Conservation (phyloP, 2,113 vertebrate genomes). For the Catharus bicknelli region DNA sequence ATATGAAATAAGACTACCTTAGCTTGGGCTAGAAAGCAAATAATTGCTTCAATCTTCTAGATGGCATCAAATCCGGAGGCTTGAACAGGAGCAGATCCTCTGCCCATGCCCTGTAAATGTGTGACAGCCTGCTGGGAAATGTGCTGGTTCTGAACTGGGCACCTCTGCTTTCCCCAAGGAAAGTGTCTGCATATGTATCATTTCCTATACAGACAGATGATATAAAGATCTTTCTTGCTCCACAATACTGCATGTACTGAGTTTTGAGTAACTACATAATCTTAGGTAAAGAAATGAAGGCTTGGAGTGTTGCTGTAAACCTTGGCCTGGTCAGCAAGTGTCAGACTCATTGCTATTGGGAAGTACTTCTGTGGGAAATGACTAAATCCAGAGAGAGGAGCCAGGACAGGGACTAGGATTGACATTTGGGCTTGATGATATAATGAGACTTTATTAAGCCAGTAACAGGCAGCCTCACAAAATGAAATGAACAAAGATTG, state of each 20-base stretch:
- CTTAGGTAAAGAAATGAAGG: background rate
- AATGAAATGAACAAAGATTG: constrained; percentile 64
- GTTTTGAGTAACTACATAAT: background rate
- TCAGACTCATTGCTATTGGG: background rate
- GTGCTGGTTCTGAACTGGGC: background rate
- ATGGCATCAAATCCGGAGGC: background rate
- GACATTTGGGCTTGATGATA: constrained; percentile 47
- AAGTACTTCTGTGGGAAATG: constrained; percentile 32
- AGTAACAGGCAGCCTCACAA: constrained; percentile 45
- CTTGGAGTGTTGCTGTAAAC: background rate
- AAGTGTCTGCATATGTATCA: rapidly evolving
- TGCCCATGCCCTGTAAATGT: background rate
- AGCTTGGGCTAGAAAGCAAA: background rate
- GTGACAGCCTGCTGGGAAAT: background rate
- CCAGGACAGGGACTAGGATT: constrained; percentile 36
- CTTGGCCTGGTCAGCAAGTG: constrained; percentile 8
- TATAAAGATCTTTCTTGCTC: background rate
- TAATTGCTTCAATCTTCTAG: background rate
- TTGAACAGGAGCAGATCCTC: background rate
- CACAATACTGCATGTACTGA: background rate
- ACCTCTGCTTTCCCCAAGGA: background rate
- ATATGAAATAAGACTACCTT: background rate
- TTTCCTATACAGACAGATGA: background rate
- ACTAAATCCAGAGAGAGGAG: background rate
- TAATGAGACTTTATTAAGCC: constrained; percentile 64